Percentiles rank a stretch among this genome's conserved stretches.
Evolutionary conservation across 1,140 invertebrate genomes (phyloP).

Genomic region (Psilanteris sp.): DNA sequence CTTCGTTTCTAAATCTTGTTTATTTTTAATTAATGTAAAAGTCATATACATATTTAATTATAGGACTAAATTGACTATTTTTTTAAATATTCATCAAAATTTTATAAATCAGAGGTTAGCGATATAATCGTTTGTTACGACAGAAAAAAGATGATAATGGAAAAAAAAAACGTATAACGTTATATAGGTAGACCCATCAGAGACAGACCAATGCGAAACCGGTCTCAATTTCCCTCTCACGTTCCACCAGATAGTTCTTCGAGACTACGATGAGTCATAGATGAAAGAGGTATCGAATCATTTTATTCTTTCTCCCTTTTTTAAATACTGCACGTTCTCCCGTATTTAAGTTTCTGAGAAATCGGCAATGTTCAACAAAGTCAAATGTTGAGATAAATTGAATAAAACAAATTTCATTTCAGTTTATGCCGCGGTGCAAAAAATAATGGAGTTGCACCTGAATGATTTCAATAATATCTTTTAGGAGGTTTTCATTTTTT

Average conservation of each 20-base stretch:
- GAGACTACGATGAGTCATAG: conserved; percentile 59
- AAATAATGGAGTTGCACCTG: conserved; percentile 45
- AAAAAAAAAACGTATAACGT: conserved; percentile 17
- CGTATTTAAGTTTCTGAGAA: conserved; percentile 38
- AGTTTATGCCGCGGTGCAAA: no score
- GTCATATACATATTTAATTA: conserved; percentile 31
- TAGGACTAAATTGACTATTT: background rate
- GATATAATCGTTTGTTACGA: conserved; percentile 39
- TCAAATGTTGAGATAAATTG: conserved; percentile 15
- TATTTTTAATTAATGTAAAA: conserved; percentile 18
- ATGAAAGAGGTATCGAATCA: conserved; percentile 55
- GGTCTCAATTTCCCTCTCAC: conserved; percentile 59
- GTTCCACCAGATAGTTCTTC: conserved; percentile 46
- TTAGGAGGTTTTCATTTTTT: background rate
- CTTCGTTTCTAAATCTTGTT: conserved; percentile 13
- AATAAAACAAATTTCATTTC: conserved; percentile 40
- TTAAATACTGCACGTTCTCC: conserved; percentile 36
- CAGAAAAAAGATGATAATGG: conserved; percentile 34
- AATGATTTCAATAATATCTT: conserved; percentile 2
- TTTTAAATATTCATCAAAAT: conserved; percentile 22
- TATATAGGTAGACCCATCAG: conserved; percentile 41
- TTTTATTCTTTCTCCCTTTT: conserved; percentile 43
- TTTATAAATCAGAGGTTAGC: conserved; percentile 30
- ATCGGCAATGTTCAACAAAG: conserved; percentile 18
- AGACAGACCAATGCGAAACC: conserved; percentile 54